Base-by-base conservation (phyloP, 2,888 invertebrate genomes). In the Eurytoma adleriae region DNA sequence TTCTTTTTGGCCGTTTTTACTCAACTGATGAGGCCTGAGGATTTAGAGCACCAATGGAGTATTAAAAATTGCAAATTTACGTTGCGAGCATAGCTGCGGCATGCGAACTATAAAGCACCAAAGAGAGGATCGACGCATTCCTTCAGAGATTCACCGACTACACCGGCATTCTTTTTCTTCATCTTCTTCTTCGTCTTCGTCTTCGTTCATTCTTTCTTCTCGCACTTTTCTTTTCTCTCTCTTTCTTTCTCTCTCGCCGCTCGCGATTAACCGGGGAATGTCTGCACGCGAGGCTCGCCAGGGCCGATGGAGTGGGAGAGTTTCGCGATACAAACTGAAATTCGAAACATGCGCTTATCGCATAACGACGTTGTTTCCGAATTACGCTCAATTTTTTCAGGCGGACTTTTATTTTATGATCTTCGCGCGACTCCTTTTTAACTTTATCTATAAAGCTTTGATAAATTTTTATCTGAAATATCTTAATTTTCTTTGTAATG, bases 101-200 rank as follows among this genome's bases (percentile, higher is more conserved):
- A 85, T 83, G 84, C 83, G 85, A 84, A 83, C 83, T 79, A 83
- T 82, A 78, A 71, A 83, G 82, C 82, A 83, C 82, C 82, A 82
- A 83, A 80, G 80, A 69, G 81, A 82, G 82, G 83, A 84, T 84
- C 84, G 82, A 83, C 83, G 83, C 85, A 85, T 85, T 85, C 85
- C 84, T 85, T 82, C 77, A 77, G 80, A 81, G 84, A 84, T 85
- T 84, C 83, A 81, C 83, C 79, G 83, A 77, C 83, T 82, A 71
- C 50, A 27, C 57, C 50, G n/a, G 70, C 64, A 40, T 40, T 40
- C 40, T 40, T 40, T 40, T 40, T 40, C 48, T 16, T 10, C 24
- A 13, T 54, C 68, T 20, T 3, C n/a, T 5, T 18, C 57, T 54
- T 61, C 59, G 24, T 73, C 68, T 59, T 48, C 30, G 57, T 40